These are phyloP conservation scores for Vireo altiloquus DNA, from an alignment of 2,113 vertebrate species.

Conservation along the genomic window DNA sequence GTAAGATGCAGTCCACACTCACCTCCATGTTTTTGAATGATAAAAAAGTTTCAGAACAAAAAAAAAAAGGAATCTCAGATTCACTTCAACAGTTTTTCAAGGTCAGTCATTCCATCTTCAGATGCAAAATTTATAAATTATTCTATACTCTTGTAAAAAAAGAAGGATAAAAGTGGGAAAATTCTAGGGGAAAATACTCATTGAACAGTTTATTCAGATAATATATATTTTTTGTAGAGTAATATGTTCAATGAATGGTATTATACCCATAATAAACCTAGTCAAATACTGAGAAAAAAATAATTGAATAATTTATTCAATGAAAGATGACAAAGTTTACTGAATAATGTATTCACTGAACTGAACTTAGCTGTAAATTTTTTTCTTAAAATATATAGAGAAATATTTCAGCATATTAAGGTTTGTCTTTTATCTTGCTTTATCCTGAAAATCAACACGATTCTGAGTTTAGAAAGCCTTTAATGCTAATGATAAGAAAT, in stretches of 20 bases:
- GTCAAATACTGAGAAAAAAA: background rate
- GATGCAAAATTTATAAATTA: background rate
- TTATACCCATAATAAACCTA: background rate
- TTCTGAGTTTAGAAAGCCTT: background rate
- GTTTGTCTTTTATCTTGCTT: background rate
- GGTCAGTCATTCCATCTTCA: background rate
- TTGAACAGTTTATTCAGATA: background rate
- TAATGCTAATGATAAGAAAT: background rate
- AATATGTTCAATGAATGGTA: background rate
- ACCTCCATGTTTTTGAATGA: background rate
- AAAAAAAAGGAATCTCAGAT: background rate
- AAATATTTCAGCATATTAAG: background rate
- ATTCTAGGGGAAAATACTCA: background rate
- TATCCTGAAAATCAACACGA: background rate
- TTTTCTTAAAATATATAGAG: background rate
- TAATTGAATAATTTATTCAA: constrained; percentile 25
- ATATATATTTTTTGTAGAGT: background rate
- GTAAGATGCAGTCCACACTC: background rate
- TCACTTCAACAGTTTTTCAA: background rate
- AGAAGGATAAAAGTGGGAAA: background rate
- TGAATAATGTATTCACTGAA: constrained; percentile 13
- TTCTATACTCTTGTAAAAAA: background rate
- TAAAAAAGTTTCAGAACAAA: background rate
- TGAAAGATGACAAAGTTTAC: constrained; percentile 23
- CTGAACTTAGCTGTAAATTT: background rate